Conservation (phyloP, 2,888 invertebrate genomes). For the Ypsolopha scabrella region DNA sequence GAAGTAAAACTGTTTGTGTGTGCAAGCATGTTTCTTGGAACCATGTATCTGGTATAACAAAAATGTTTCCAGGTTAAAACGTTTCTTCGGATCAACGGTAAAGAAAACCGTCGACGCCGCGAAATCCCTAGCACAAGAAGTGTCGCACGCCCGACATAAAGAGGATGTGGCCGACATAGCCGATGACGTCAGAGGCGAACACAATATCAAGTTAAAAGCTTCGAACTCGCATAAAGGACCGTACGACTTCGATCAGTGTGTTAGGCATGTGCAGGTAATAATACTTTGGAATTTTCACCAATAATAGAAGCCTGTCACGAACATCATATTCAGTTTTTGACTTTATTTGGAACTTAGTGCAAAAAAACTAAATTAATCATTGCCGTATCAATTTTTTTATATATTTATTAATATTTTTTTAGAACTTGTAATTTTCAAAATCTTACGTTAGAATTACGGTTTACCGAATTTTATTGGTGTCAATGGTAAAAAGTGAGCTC, state of each 20-base stretch:
- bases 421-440: too few species aligned
- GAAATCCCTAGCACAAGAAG: constrained; percentile 89
- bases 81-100: constrained; percentile 89
- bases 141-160: constrained; percentile 87
- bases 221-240: constrained; percentile 97
- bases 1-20: too few species aligned
- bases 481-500: too few species aligned
- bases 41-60: constrained; percentile 18
- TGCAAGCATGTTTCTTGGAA: neutral
- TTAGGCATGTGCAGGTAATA: constrained; percentile 86
- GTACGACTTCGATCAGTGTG: constrained; percentile 91
- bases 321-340: too few species aligned
- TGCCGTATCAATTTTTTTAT: too few species aligned
- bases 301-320: too few species aligned
- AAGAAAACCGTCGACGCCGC: constrained; percentile 93
- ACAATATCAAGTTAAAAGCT: constrained; percentile 90
- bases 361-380: too few species aligned
- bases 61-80: constrained; percentile 70
- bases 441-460: too few species aligned
- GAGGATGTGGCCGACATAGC: constrained; percentile 88
- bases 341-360: too few species aligned
- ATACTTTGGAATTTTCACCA: neutral
- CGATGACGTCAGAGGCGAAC: constrained; percentile 84
- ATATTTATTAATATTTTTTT: too few species aligned
- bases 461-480: too few species aligned